Evolutionary conservation across 2,113 vertebrate genomes (phyloP).

Genomic region (Salminus brasiliensis): DNA sequence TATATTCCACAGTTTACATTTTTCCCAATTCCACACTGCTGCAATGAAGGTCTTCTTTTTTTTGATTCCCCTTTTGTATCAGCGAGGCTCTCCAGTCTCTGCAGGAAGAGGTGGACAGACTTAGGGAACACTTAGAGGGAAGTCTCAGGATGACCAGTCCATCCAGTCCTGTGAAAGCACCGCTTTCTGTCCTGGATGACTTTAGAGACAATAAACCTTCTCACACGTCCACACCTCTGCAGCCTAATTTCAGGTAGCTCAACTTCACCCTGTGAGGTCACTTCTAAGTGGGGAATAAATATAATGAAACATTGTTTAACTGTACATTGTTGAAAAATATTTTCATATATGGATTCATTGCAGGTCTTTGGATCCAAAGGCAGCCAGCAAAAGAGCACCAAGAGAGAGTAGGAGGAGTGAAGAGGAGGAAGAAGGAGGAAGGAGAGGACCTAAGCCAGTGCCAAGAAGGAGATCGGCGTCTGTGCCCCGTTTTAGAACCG

Average conservation of each 20-base stretch:
- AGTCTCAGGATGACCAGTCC: slow-evolving; percentile 59
- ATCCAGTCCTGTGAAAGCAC: slow-evolving; percentile 18
- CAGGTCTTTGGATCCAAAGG: slow-evolving; percentile 39
- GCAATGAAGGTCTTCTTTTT: neutral
- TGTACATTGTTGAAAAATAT: neutral
- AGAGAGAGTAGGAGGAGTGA: slow-evolving; percentile 10
- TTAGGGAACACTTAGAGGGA: slow-evolving; percentile 75
- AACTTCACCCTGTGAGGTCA: neutral
- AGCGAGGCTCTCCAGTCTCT: slow-evolving; percentile 82
- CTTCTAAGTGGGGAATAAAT: neutral
- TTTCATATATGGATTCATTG: neutral
- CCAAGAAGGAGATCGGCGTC: slow-evolving; percentile 61
- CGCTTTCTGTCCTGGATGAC: neutral
- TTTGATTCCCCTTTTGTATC: neutral
- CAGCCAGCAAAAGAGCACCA: neutral
- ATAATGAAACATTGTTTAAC: neutral
- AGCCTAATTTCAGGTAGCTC: slow-evolving; percentile 63
- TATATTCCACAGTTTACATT: neutral
- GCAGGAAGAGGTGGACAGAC: slow-evolving; percentile 77
- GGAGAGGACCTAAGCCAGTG: neutral
- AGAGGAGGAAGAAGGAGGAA: neutral
- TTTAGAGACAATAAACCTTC: neutral
- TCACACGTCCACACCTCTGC: slow-evolving; percentile 22
- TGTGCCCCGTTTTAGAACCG: slow-evolving; percentile 53
- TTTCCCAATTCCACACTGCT: neutral